phyloP scores from a whole-genome alignment of 2,113 vertebrate species.

The Heloderma charlesbogerti region DNA sequence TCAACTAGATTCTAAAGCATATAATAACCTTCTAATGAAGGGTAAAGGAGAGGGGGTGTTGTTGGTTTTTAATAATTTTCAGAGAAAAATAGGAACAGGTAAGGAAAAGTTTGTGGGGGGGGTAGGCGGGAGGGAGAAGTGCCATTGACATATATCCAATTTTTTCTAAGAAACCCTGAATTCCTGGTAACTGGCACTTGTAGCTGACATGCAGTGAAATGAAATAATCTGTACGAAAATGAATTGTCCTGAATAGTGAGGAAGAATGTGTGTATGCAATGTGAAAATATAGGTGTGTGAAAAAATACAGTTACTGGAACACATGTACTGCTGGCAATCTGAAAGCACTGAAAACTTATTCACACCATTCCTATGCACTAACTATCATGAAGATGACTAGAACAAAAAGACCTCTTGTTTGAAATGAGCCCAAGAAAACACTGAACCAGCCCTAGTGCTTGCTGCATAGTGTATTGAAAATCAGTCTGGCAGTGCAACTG shows the following conservation, averaged over 20 bases:
- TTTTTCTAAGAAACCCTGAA: not conserved
- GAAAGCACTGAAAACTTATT: not conserved
- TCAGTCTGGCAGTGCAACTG: not conserved
- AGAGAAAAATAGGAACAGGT: not conserved
- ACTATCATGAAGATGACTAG: not conserved
- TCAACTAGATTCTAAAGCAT: not conserved
- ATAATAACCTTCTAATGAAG: constrained; percentile 3
- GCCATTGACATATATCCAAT: not conserved
- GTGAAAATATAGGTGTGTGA: not conserved
- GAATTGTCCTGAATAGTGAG: not conserved
- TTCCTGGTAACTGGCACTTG: not conserved
- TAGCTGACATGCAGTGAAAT: not conserved
- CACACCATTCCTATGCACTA: not conserved
- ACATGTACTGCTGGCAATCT: not conserved
- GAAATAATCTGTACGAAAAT: not conserved
- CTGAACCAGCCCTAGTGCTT: not conserved
- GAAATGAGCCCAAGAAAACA: not conserved
- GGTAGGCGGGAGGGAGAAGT: not conserved
- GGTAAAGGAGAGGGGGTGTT: not conserved
- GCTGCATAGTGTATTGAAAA: not conserved
- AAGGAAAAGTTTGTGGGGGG: not conserved
- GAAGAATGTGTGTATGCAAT: not conserved
- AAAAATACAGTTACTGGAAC: not conserved
- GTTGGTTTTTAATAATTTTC: not conserved
- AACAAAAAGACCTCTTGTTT: not conserved